phyloP scores from a whole-genome alignment of 2,888 invertebrate genomes.

The Lordiphosa andalusiaca region DNA sequence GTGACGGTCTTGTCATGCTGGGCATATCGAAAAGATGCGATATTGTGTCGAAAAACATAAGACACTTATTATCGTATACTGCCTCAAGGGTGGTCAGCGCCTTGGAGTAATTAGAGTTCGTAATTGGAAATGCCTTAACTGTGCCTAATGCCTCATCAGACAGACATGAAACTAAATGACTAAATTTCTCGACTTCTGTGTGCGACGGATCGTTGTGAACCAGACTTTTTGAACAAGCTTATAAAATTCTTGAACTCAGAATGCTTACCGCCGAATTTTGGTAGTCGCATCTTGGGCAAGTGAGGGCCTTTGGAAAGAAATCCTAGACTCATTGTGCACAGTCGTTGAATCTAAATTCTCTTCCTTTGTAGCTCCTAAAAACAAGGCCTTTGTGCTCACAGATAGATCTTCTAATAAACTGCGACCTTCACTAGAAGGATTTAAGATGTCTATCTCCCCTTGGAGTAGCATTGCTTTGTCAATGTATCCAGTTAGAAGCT shows the following conservation, averaged over 20 bases:
- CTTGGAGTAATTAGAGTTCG: slow-evolving; percentile 8
- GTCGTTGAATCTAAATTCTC: no score
- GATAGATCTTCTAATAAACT: no score
- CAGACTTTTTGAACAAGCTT: slow-evolving; percentile 1
- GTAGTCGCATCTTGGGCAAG: slow-evolving; percentile 12
- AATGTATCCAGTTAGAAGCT: no score
- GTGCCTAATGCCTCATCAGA: slow-evolving; percentile 9
- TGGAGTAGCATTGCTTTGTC: no score
- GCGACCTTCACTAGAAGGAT: no score
- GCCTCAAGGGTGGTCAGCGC: neutral
- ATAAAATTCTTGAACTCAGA: slow-evolving; percentile 1
- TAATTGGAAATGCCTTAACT: slow-evolving; percentile 4
- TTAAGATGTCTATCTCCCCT: no score
- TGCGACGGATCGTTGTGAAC: neutral
- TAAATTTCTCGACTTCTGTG: slow-evolving; percentile 11
- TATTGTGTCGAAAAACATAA: slow-evolving; percentile 11
- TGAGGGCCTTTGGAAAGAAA: neutral
- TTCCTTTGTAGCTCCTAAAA: no score
- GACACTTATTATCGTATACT: slow-evolving; percentile 11
- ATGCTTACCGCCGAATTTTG: slow-evolving; percentile 9
- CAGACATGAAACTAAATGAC: slow-evolving; percentile 12
- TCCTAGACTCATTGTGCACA: no score
- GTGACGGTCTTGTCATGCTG: neutral
- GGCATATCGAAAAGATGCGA: slow-evolving; percentile 9
- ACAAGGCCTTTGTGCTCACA: no score